Evolutionary conservation across 1,140 invertebrate species (phyloP).

Genomic region (Drosophila asahinai): DNA sequence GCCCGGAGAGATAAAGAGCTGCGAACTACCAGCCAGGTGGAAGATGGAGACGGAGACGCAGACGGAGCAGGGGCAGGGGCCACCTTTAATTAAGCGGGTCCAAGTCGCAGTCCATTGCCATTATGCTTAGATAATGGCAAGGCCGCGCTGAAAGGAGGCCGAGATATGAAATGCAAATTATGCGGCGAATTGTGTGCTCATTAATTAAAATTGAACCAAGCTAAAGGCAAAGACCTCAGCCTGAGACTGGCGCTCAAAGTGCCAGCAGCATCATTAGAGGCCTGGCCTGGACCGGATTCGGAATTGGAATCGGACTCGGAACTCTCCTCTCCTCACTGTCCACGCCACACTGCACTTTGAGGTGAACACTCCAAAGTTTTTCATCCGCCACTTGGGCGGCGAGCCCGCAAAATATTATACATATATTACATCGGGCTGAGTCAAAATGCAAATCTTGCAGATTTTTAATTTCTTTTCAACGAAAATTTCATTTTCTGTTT

Average conservation of each 20-base stretch:
- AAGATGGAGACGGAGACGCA: slow-evolving; percentile 31
- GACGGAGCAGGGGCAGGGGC: slow-evolving; percentile 7
- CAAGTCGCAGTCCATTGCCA: slow-evolving; percentile 66
- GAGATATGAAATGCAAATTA: slow-evolving; percentile 72
- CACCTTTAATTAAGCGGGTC: slow-evolving; percentile 74
- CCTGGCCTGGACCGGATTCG: slow-evolving; percentile 5
- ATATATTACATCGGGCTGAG: slow-evolving; percentile 60
- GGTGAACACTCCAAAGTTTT: slow-evolving; percentile 79
- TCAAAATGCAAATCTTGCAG: slow-evolving; percentile 82
- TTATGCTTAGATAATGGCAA: slow-evolving; percentile 78
- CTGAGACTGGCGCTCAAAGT: slow-evolving; percentile 30
- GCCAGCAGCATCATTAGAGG: slow-evolving; percentile 58
- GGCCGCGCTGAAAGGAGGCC: slow-evolving; percentile 32
- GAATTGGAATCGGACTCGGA: neutral
- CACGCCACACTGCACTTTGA: slow-evolving; percentile 77
- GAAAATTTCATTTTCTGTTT: slow-evolving; percentile 84
- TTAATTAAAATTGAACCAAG: slow-evolving; percentile 82
- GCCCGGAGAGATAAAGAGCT: slow-evolving; percentile 64
- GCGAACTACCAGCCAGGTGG: slow-evolving; percentile 19
- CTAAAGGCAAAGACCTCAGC: slow-evolving; percentile 33
- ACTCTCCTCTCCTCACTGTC: slow-evolving; percentile 57
- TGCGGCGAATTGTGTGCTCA: slow-evolving; percentile 79
- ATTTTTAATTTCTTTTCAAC: slow-evolving; percentile 84
- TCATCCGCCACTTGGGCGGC: neutral
- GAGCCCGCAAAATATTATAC: slow-evolving; percentile 50